A percentile compares a stretch with the other conserved stretches of the same genome.
Evolutionary conservation across 23 tunicate species (phyloP).

Genomic region (Trididemnum nubilum): DNA sequence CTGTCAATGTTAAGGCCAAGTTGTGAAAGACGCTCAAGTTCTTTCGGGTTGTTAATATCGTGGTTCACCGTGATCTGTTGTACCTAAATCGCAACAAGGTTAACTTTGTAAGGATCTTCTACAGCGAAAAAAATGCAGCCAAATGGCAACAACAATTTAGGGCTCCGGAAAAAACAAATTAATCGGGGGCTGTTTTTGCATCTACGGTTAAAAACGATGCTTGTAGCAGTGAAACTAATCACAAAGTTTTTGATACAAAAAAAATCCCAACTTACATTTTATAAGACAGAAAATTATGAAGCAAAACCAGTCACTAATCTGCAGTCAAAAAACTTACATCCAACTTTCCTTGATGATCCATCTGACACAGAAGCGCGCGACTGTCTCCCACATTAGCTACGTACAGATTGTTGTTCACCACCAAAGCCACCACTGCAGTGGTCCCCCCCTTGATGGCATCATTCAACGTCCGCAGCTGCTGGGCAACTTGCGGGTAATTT

Average conservation of each 20-base stretch:
- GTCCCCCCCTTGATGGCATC: conserved; percentile 84
- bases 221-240: no score
- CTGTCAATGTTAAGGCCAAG: conserved; percentile 76
- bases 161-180: no score
- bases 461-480: conserved; percentile 63
- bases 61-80: conserved; percentile 82
- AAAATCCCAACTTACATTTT: no score
- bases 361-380: conserved; percentile 75
- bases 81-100: conserved; percentile 43
- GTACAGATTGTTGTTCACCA: conserved; percentile 70
- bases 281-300: no score
- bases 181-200: no score
- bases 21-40: conserved; percentile 58
- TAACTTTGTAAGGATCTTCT: no score
- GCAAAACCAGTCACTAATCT: no score
- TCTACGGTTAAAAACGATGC: no score
- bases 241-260: no score
- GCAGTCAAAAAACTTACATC: conserved; percentile 40
- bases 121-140: not conserved
- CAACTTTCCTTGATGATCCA: conserved; percentile 30
- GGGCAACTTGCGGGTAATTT: conserved; percentile 48
- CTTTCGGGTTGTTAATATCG: conserved; percentile 76
- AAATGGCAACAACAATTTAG: not conserved
- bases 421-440: conserved; percentile 81
- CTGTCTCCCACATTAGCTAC: conserved; percentile 93